Conservation (phyloP, 2,113 vertebrate species). For the Uria aalge region DNA sequence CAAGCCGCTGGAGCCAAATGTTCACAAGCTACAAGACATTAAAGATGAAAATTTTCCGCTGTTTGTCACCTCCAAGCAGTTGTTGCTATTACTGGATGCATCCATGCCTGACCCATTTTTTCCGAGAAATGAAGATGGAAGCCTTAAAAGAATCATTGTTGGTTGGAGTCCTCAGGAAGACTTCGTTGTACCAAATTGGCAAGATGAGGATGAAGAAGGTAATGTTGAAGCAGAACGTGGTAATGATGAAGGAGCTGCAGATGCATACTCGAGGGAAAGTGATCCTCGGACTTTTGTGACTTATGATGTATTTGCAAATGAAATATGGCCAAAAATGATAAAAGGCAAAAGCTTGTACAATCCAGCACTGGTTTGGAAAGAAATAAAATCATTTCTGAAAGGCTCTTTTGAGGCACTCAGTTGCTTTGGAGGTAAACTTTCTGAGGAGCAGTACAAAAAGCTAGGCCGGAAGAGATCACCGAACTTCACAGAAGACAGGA, state of each 20-base stretch:
- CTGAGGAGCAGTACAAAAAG: constrained; percentile 77
- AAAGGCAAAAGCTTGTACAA: constrained; percentile 81
- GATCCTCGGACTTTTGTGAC: constrained; percentile 78
- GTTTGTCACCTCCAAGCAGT: constrained; percentile 79
- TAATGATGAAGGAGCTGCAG: constrained; percentile 62
- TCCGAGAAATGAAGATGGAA: constrained; percentile 80
- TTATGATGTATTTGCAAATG: constrained; percentile 71
- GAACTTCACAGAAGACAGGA: constrained; percentile 79
- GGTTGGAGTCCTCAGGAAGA: constrained; percentile 80
- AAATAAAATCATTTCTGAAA: constrained; percentile 84
- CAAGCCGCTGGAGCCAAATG: constrained; percentile 68
- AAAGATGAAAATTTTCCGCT: constrained; percentile 80
- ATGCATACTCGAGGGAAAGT: constrained; percentile 24
- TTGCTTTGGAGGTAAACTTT: constrained; percentile 71
- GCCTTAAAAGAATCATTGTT: constrained; percentile 72
- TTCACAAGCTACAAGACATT: constrained; percentile 78
- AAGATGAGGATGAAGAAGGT: constrained; percentile 73
- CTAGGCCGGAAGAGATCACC: constrained; percentile 78
- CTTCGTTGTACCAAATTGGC: constrained; percentile 62
- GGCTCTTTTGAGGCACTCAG: constrained; percentile 81
- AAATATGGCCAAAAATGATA: constrained; percentile 82
- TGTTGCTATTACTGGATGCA: constrained; percentile 78
- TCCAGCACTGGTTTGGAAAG: constrained; percentile 81
- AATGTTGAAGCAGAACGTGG: constrained; percentile 50
- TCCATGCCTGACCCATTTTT: constrained; percentile 80